A percentile compares a stretch with the other conserved stretches of the same genome.
These are phyloP conservation scores for Boloria euphrosyne DNA, from an alignment of 2,888 invertebrate genomes.

Conservation along the genomic window DNA sequence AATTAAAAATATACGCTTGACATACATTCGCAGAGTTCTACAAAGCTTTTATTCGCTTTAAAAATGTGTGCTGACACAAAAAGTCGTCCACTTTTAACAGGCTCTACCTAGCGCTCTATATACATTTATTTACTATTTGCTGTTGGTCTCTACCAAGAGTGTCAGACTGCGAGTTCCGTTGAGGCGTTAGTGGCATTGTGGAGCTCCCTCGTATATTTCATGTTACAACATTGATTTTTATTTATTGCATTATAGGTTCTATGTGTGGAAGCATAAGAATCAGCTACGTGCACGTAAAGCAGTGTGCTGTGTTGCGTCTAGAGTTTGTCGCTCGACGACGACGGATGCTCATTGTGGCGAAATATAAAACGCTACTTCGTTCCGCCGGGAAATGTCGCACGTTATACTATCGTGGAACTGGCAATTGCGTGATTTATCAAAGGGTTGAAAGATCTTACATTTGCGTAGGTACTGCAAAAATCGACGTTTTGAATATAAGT, in stretches of 20 bases:
- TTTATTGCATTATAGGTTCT: conserved; percentile 15
- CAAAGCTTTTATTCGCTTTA: neutral
- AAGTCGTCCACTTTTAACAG: conserved; percentile 4
- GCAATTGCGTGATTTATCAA: conserved; percentile 29
- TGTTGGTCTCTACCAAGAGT: conserved; percentile 8
- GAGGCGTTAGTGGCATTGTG: conserved; percentile 36
- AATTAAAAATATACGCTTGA: no score
- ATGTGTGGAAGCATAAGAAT: conserved; percentile 16
- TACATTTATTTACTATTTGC: neutral
- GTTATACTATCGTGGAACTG: conserved; percentile 21
- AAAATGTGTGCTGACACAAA: conserved; percentile 3
- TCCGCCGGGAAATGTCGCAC: conserved; percentile 36
- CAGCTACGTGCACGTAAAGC: conserved; percentile 1
- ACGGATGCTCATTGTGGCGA: conserved; percentile 52
- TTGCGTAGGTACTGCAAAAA: neutral
- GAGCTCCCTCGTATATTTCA: conserved; percentile 47
- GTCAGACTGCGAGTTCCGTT: conserved; percentile 25
- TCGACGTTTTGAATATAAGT: no score
- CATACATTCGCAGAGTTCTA: neutral
- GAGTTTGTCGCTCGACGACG: conserved; percentile 49
- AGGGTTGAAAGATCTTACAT: conserved; percentile 6
- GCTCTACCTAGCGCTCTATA: neutral
- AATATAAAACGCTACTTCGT: conserved; percentile 37
- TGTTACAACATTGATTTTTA: conserved; percentile 33
- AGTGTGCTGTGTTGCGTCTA: conserved; percentile 47